phyloP scores from a whole-genome alignment of 2,113 vertebrate genomes.

The Rafetus swinhoei region DNA sequence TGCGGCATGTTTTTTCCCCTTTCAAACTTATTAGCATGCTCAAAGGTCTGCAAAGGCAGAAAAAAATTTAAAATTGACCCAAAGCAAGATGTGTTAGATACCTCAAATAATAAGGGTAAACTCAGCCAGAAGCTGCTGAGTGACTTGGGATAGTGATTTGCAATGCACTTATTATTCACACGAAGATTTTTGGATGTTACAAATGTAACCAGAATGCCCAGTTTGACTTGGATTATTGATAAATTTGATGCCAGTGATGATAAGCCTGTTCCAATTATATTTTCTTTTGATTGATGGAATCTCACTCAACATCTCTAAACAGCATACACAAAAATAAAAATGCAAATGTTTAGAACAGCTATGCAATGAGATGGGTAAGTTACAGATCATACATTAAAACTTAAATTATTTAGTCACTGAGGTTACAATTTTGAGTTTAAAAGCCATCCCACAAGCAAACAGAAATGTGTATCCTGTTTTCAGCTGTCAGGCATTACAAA shows the following conservation, averaged over 20 bases:
- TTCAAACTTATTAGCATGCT: not conserved
- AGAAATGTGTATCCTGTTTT: not conserved
- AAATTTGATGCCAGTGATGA: constrained; percentile 21
- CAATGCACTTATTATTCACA: not conserved
- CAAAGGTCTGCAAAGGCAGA: not conserved
- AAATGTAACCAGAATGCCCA: constrained; percentile 16
- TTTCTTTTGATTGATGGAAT: constrained; percentile 13
- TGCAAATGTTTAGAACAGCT: constrained; percentile 15
- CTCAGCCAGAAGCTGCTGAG: not conserved
- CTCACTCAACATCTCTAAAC: not conserved
- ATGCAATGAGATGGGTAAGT: constrained; percentile 17
- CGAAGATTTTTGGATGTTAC: constrained; percentile 41
- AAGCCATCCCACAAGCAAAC: not conserved
- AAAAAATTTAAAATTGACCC: not conserved
- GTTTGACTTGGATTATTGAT: constrained; percentile 6
- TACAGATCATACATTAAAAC: constrained; percentile 2
- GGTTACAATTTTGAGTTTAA: not conserved
- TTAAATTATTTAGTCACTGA: constrained; percentile 9
- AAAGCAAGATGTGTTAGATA: not conserved
- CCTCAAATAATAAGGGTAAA: not conserved
- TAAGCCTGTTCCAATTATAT: constrained; percentile 6
- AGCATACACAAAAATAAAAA: constrained; percentile 27
- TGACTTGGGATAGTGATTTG: not conserved
- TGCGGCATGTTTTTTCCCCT: not conserved
- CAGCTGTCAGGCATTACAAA: not conserved